Evolutionary conservation across 2,797 vertebrate genomes (phyloP), one percentile per base, ranked within the genome.

Genomic region (Bovichtus diacanthus): DNA sequence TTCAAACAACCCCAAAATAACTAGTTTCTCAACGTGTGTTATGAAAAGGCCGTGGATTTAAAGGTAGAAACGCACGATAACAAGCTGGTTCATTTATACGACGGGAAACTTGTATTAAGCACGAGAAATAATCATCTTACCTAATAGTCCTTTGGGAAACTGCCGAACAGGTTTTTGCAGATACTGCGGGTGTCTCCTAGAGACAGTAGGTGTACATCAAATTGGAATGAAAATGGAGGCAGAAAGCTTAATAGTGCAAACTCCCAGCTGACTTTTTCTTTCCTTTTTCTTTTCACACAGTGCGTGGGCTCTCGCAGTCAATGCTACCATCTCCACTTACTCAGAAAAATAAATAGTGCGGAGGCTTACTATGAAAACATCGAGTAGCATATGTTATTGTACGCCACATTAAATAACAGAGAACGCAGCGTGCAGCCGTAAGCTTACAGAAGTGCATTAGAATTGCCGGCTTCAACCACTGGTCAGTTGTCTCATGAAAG

Each of bases 281-380:
- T n/a, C n/a, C n/a, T 69, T n/a, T n/a, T n/a, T n/a, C n/a, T n/a
- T n/a, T n/a, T 60, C 36, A 54, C 47, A 18, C 2, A 6, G 44
- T 11, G 23, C 66, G 44, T n/a, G 7, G 19, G 25, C n/a, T 47
- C 69, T 46, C 38, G 5, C 36, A 10, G 2, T 47, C 29, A 53
- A 58, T 7, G 23, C 58, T 16, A 0, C 43, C n/a, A 5, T 49
- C 59, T 1, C 25, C 34, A 11, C 34, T 10, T 13, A 41, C 38
- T 38, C 50, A 36, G 1, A 36, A 21, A 21, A 1, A 7, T 53
- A 29, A 3, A 44, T 23, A 38, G n/a, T 73, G 27, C 64, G 61
- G 55, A 50, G 36, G 5, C 59, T 46, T 61, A 38, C 25, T 9
- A 12, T 23, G 34, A 60, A 47, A 70, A 77, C 29, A 27, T 38